These are phyloP conservation scores for Coreius guichenoti DNA, from an alignment of 2,797 vertebrate species.

Conservation along the genomic window DNA sequence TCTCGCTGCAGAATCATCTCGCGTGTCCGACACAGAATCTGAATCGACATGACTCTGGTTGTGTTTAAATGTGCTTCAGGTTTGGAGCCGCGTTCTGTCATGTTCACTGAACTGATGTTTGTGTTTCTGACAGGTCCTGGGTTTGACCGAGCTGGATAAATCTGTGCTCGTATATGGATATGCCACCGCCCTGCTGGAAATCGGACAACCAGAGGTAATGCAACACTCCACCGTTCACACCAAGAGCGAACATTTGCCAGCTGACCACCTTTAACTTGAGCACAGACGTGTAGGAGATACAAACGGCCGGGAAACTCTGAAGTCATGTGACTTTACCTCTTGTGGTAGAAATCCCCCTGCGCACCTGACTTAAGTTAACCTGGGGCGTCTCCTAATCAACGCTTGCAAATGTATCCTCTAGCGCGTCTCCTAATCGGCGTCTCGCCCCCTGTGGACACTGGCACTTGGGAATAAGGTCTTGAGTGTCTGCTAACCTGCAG, in stretches of 20 bases:
- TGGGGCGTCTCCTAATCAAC: too few relatives aligned
- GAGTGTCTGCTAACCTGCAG: too few relatives aligned
- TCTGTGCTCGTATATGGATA: slow-evolving; percentile 86
- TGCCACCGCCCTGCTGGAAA: slow-evolving; percentile 84
- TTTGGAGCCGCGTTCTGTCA: not conserved
- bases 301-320: not conserved
- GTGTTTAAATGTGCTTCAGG: not conserved
- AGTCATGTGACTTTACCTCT: not conserved
- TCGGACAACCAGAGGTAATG: slow-evolving; percentile 87
- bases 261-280: not conserved
- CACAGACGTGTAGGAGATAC: not conserved
- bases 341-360: too few relatives aligned
- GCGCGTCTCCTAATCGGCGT: too few relatives aligned
- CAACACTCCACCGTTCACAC: too few relatives aligned
- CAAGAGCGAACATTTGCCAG: too few relatives aligned
- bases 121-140: slow-evolving; percentile 74
- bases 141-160: slow-evolving; percentile 82
- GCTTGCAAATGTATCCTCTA: too few relatives aligned
- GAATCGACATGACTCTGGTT: too few relatives aligned
- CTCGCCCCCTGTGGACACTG: too few relatives aligned
- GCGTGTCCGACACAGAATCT: not conserved
- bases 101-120: too few relatives aligned
- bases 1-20: not conserved
- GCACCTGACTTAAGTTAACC: too few relatives aligned
- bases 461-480: too few relatives aligned